Evolutionary conservation across 2,797 vertebrate species (phyloP).

Genomic region (Dromococcyx pavoninus): DNA sequence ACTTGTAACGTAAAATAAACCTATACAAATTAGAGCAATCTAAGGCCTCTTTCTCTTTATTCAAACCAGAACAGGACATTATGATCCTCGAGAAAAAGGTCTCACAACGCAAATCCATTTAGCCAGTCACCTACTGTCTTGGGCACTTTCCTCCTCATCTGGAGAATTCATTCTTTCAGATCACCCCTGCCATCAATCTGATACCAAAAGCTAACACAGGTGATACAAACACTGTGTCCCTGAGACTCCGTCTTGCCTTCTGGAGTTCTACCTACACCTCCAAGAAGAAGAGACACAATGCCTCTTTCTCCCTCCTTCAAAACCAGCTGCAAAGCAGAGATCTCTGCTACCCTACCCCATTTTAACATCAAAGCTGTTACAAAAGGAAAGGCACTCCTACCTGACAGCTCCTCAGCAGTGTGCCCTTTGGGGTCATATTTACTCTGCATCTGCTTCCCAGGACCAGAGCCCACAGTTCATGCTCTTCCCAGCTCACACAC

Average conservation of each 20-base stretch:
- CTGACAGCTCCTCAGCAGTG: background rate
- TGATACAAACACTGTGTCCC: background rate
- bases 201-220: background rate
- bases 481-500: rapidly evolving
- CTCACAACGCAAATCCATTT: background rate
- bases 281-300: rapidly evolving
- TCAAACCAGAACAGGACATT: background rate
- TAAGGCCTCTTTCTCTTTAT: background rate
- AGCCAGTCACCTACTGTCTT: background rate
- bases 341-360: background rate
- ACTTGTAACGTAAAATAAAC: background rate
- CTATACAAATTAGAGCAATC: background rate
- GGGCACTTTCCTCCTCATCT: background rate
- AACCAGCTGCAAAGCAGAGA: background rate
- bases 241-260: background rate
- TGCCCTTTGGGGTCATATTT: background rate
- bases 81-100: background rate
- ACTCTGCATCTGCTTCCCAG: background rate
- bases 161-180: background rate
- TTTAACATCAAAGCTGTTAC: background rate
- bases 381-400: background rate
- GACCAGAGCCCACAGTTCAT: background rate
- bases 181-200: background rate
- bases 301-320: background rate
- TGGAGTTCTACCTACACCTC: background rate